These are phyloP conservation scores for Plutomurus gul DNA, from an alignment of 1,140 invertebrate genomes.

Conservation along the genomic window DNA sequence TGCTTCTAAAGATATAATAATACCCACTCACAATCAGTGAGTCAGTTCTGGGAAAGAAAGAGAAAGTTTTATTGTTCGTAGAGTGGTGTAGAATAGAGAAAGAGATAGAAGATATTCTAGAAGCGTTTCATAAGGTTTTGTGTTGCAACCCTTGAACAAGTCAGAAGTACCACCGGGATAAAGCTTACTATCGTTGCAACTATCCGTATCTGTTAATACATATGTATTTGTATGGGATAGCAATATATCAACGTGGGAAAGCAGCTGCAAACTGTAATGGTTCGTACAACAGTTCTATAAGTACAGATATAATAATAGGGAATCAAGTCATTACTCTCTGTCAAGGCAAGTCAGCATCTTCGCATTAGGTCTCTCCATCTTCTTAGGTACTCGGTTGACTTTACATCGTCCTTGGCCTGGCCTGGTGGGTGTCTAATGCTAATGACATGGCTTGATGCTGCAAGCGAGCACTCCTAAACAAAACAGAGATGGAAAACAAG, in stretches of 20 bases:
- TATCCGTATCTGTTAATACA: neutral
- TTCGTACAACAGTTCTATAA: no score
- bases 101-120: neutral
- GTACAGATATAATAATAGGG: slow-evolving; percentile 6
- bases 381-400: neutral
- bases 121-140: slow-evolving; percentile 17
- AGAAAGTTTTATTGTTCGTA: neutral
- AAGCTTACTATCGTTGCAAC: neutral
- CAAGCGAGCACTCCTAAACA: neutral
- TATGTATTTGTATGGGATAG: no score
- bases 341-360: slow-evolving; percentile 15
- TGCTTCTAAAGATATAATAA: no score
- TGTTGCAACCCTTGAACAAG: neutral
- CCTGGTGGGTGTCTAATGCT: neutral
- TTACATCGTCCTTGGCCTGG: neutral
- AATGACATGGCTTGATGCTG: neutral
- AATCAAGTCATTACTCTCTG: slow-evolving; percentile 29
- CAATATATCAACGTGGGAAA: no score
- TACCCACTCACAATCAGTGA: neutral
- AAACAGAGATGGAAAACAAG: no score
- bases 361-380: no score
- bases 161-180: neutral
- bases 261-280: no score
- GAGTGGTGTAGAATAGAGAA: neutral
- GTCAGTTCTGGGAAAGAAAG: neutral